Evolutionary conservation across 2,797 vertebrate species (phyloP).

Genomic region (Meriones psammophilus): DNA sequence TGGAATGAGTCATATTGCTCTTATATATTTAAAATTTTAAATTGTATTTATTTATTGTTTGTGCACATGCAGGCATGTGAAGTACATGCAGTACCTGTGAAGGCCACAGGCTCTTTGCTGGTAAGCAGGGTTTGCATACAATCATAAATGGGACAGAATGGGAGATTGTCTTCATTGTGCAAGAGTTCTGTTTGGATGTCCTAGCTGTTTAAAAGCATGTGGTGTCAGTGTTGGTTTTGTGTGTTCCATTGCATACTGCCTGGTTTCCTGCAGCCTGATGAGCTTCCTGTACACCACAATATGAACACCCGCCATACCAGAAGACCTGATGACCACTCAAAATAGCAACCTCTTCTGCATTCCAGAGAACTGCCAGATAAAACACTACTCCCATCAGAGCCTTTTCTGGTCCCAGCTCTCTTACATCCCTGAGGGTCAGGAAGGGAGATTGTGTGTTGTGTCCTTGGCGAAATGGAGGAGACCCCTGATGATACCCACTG

Average conservation of each 20-base stretch:
- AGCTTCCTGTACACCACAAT: background rate
- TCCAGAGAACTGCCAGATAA: slow-evolving; percentile 95
- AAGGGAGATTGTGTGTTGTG: slow-evolving; percentile 68
- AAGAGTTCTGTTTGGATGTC: background rate
- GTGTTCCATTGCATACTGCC: background rate
- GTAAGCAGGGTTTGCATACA: background rate
- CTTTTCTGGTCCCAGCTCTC: slow-evolving; percentile 92
- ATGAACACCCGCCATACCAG: slow-evolving; percentile 87
- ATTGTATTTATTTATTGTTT: background rate
- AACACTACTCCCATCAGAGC: slow-evolving; percentile 90
- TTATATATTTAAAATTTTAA: background rate
- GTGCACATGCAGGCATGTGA: background rate
- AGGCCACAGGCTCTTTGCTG: background rate
- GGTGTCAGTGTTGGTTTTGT: background rate
- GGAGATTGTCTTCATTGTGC: background rate
- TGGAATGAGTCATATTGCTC: background rate
- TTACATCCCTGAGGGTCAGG: slow-evolving; percentile 74
- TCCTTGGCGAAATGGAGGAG: slow-evolving; percentile 89
- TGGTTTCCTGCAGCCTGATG: background rate
- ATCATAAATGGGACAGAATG: background rate
- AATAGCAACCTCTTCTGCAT: slow-evolving; percentile 95
- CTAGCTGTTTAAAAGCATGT: background rate
- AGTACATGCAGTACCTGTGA: background rate
- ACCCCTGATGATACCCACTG: slow-evolving; percentile 95
- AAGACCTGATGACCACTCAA: slow-evolving; percentile 95